phyloP scores from a whole-genome alignment of 2,113 vertebrate species.

The Myotis brandtii region DNA sequence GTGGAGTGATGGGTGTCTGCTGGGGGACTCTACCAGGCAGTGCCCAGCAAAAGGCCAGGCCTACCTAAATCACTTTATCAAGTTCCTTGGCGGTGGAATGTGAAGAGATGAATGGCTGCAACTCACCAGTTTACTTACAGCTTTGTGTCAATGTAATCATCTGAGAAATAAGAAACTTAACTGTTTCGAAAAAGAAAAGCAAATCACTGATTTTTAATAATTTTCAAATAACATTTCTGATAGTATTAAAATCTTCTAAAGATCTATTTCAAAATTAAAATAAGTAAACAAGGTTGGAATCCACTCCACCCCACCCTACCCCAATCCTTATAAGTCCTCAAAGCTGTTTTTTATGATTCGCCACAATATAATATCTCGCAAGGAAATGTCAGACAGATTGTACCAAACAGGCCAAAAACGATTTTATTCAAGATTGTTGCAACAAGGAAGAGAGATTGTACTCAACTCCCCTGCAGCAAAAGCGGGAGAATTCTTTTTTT shows the following conservation, averaged over 20 bases:
- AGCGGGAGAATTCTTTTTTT: background rate
- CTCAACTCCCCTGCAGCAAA: background rate
- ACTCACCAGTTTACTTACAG: background rate
- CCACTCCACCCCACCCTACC: background rate
- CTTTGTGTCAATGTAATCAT: background rate
- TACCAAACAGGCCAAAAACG: background rate
- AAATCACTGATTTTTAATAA: background rate
- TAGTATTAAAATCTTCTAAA: background rate
- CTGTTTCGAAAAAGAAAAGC: background rate
- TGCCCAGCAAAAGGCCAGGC: background rate
- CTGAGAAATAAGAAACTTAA: background rate
- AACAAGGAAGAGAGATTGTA: background rate
- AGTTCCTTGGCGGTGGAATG: background rate
- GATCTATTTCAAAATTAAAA: constrained; percentile 6
- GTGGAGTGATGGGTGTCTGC: background rate
- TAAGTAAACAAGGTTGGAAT: background rate
- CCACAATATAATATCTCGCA: background rate
- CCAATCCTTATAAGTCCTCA: background rate
- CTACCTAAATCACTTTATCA: background rate
- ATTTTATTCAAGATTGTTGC: background rate
- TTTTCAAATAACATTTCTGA: constrained; percentile 20
- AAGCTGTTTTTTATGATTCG: background rate
- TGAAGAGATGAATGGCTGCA: background rate
- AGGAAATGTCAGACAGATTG: background rate
- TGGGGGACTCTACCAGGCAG: background rate